Base-by-base conservation (phyloP, 2,888 invertebrate genomes). In the Luperina nickerlii region DNA sequence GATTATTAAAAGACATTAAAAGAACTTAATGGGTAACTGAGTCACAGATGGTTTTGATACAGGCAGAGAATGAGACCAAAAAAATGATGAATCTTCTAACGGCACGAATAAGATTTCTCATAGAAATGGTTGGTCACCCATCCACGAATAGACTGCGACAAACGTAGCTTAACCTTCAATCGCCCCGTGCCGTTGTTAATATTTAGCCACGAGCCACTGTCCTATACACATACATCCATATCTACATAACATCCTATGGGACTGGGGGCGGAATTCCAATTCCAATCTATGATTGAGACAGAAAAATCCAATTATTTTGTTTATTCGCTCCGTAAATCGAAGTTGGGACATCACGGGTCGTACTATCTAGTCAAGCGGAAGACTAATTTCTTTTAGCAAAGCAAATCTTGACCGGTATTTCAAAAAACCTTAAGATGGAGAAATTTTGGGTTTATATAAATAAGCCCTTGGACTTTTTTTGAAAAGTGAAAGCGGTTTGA, bases 221-320 rank as follows among this genome's bases (percentile, higher is more conserved):
- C 32, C 2, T 27, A 11, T 48, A 65, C 54, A 11, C n/a, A 51
- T n/a, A 51, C 32, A 62, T 69, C n/a, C 20, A 66, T 51, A 75
- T 67, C 69, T 9, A n/a, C 38, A 45, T 72, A 45, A 24, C 2
- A 27, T 80, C 88, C 63, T 86, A 24, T 18, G 70, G 32, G 84
- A 57, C 13, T 20, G 32, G n/a, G 60, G 32, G n/a, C 9, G 66
- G 45, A 65, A 88, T 81, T 67, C 76, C 88, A 85, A 85, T 85
- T 60, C 72, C 66, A 51, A 67, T 77, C 45, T 54, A 75, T 77
- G 80, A 85, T 77, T 80, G 86, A 81, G 76, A 69, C 65, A 87
- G 88, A 80, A 81, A 85, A 85, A 88, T 85, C 85, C 88, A 85
- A 85, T 85, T 77, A 88, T 73, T 73, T 75, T 88, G 88, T 81